These are phyloP conservation scores for Lypha dubia DNA, from an alignment of 2,888 invertebrate species.

Conservation along the genomic window DNA sequence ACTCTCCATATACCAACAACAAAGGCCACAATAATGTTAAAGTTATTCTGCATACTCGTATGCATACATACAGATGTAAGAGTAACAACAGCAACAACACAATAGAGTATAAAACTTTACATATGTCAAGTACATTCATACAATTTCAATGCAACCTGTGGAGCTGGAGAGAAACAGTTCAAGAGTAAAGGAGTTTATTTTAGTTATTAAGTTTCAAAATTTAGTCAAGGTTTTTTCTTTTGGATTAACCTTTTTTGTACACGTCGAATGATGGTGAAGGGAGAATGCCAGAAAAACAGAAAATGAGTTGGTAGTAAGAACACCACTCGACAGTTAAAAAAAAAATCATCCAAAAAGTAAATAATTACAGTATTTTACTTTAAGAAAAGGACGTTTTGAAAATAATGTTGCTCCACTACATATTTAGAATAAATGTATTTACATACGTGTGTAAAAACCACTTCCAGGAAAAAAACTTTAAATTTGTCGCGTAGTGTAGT, in stretches of 20 bases:
- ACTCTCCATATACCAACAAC: constrained; percentile 41
- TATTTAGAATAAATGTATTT: too few relatives aligned
- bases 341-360: too few relatives aligned
- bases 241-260: not conserved
- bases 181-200: constrained; percentile 49
- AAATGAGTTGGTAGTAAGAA: constrained; percentile 2
- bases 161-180: not conserved
- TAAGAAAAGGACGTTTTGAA: too few relatives aligned
- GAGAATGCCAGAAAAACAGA: not conserved
- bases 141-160: constrained; percentile 16
- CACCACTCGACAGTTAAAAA: not conserved
- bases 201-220: constrained; percentile 64
- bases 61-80: too few relatives aligned
- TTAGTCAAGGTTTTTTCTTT: constrained; percentile 50
- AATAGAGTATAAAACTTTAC: constrained; percentile 71
- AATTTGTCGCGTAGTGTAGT: constrained; percentile 10
- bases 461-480: too few relatives aligned
- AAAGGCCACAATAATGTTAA: constrained; percentile 37
- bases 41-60: constrained; percentile 46
- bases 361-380: too few relatives aligned
- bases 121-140: constrained; percentile 71
- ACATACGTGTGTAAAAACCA: too few relatives aligned
- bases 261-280: not conserved
- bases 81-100: constrained; percentile 44
- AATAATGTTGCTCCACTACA: too few relatives aligned